These are phyloP conservation scores for Dryobates pubescens DNA, from an alignment of 2,797 vertebrate genomes.

Conservation along the genomic window DNA sequence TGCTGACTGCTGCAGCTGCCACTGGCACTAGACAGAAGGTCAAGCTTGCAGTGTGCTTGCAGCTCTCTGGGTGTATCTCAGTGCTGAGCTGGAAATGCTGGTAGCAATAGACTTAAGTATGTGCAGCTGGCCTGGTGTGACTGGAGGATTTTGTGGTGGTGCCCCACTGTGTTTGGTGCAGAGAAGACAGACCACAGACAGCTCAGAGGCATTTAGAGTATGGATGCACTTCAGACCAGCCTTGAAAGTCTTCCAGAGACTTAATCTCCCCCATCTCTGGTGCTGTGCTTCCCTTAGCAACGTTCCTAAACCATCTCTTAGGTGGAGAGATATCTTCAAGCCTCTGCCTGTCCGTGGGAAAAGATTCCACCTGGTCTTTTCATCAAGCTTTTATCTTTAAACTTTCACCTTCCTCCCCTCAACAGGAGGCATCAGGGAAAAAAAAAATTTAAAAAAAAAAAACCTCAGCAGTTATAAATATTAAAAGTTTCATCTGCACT, in stretches of 20 bases:
- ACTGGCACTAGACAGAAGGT: neutral
- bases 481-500: constrained; percentile 52
- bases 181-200: neutral
- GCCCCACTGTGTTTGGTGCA: neutral
- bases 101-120: neutral
- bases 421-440: neutral
- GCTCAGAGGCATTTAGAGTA: neutral
- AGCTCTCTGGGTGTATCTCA: neutral
- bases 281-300: neutral
- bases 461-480: constrained; percentile 59
- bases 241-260: neutral
- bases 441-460: neutral
- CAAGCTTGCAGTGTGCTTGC: neutral
- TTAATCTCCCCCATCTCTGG: neutral
- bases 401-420: neutral
- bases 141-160: neutral
- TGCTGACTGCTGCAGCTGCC: accelerated
- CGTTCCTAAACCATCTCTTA: neutral
- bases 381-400: constrained; percentile 57
- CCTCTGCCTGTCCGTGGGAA: constrained; percentile 36
- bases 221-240: neutral
- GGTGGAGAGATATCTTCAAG: neutral
- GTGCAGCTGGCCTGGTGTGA: neutral
- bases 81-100: neutral
- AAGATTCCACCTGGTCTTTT: constrained; percentile 15